Base-by-base conservation (phyloP, 2,888 invertebrate species). In the Hofmannophila pseudospretella region DNA sequence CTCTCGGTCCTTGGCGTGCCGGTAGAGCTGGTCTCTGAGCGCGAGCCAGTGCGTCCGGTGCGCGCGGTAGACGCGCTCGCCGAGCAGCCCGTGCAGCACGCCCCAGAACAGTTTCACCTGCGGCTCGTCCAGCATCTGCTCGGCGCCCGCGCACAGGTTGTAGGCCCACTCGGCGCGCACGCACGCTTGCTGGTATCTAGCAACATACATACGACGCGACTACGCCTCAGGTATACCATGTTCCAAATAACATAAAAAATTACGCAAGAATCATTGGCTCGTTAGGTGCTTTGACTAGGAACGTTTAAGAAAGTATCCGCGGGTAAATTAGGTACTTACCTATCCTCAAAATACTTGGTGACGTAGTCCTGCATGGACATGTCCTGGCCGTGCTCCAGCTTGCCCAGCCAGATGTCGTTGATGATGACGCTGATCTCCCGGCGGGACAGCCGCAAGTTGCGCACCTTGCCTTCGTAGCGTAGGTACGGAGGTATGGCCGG, bases 81-180 rank as follows among this genome's bases (percentile, higher is more conserved):
- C 65, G 32, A 82, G 72, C 22, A 70, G 76, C 0, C 72, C 79
- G 50, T 76, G 80, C 33, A 87, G 59, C 37, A 65, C 79, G 1
- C 81, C 84, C 81, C 86, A 85, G 65, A 86, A 86, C 51, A 87
- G 46, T 49, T 72, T 72, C 36, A 86, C 80, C 25, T 76, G 77
- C 4, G 80, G 77, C 57, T 88, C 87, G 50, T 88, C 87, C 35
- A 84, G 60, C 78, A 76, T 74, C 53, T 81, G 84, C 42, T 85
- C 85, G 0, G 76, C 84, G 30, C 84, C 78, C 1, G 81, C 81
- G 58, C 85, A 86, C 45, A 88, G 54, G 54, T 86, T 88, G 67
- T 88, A 88, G 4, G 87, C 82, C 87, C 87, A 88, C 44, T 88
- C 87, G 0, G 84, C 85, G n/a, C 88, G 80, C 13, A 86, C 74